Base-by-base conservation (phyloP, 1,140 invertebrate species). In the Mya arenaria region DNA sequence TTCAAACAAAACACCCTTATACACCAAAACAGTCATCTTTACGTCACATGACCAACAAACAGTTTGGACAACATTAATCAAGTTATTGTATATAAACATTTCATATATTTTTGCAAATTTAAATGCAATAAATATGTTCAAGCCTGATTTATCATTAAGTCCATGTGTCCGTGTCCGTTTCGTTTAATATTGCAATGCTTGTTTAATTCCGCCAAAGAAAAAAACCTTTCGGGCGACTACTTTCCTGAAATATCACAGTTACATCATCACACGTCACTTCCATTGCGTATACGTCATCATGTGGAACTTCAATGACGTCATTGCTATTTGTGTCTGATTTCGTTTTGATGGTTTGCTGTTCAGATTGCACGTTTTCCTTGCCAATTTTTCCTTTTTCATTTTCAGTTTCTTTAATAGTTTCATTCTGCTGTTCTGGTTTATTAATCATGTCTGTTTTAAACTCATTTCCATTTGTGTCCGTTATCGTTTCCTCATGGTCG, bases 171-270 rank as follows among this genome's bases (percentile, higher is more conserved):
- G n/a, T n/a, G n/a, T n/a, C n/a, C n/a, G n/a, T n/a, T n/a, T n/a
- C n/a, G n/a, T n/a, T n/a, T 3, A 52, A 52, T n/a, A 52, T 19
- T 48, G 10, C 41, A n/a, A n/a, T 52, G 48, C 19, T 52, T n/a
- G 15, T 36, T 65, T 34, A 65, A 10, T 30, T 34, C 8, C 37
- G n/a, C 62, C 62, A 75, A 44, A 30, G 44, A 36, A 80, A 80
- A 36, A 80, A 80, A 2, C 77, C 77, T 52, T 80, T 80, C 37
- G 41, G 48, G 23, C 55, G 55, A 8, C 36, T 44, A 62, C 77
- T 69, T 41, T 80, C 77, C 1, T 68, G 62, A 10, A 80, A 55
- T 52, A 58, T 80, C 65, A 80, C 66, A 48, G 77, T 80, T n/a
- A 80, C 28, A 34, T 69, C 34, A 30, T 80, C 66, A 17, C 66